Base-by-base conservation (phyloP, 2,797 vertebrate species). In the Antrozous pallidus region DNA sequence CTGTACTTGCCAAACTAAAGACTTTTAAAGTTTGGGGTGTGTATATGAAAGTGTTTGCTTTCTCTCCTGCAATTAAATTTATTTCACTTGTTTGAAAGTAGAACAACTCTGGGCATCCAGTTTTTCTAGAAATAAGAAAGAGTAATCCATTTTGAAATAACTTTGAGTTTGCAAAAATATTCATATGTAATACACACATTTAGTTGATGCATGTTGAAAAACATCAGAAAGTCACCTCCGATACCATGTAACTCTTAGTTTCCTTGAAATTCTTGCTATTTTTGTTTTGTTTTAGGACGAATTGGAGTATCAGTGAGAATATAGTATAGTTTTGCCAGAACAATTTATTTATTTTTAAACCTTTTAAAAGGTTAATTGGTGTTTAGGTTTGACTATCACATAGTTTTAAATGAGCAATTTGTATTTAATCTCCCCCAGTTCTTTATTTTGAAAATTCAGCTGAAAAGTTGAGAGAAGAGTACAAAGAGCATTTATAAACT, bases 231-330 rank as follows among this genome's bases (percentile, higher is more conserved):
- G 67, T 82, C 11, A 22, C 28, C 47, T 49, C 10, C 12, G 40
- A 2, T 73, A 42, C 22, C 4, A 22, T 38, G 3, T 54, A 79
- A 83, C 54, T 87, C 45, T 80, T 75, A 61, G 42, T 90, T 80
- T 85, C 13, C 4, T 40, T 73, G 77, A 88, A 58, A 80, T 78
- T 45, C 22, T 42, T 81, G 17, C 6, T 73, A 69, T 10, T 1
- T 94, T 90, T 88, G 11, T 92, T 94, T 93, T 73, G 22, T 58
- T 69, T 90, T 77, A 80, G 73, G 54, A 78, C 22, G 75, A 56
- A 58, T 33, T 38, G 65, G 18, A 36, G 14, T 58, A 8, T 92
- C 73, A 45, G 40, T 93, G 49, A 61, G 38, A 58, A 67, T 90
- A 11, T 79, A 67, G 12, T 73, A 42, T 84, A 63, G 5, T 89